Conservation (phyloP, 2,888 invertebrate genomes). For the Melinopterus prodromus region DNA sequence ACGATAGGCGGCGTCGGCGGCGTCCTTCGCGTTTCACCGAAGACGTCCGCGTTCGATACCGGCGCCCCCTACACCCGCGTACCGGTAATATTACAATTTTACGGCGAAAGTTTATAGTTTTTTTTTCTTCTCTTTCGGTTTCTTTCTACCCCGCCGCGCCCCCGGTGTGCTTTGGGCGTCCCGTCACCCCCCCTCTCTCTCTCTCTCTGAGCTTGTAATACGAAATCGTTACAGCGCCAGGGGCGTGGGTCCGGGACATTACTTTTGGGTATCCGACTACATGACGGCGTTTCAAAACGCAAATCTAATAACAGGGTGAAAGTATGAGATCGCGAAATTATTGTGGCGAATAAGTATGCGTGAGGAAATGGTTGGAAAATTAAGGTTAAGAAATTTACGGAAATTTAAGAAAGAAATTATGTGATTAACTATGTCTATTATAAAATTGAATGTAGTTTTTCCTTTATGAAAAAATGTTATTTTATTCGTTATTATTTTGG, state of each 20-base stretch:
- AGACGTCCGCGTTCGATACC: constrained; percentile 4
- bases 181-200: not conserved
- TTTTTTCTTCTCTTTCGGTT: constrained; percentile 31
- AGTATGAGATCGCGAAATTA: too few relatives aligned
- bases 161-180: not conserved
- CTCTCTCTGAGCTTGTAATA: constrained; percentile 4
- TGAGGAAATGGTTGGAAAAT: too few relatives aligned
- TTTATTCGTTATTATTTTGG: too few relatives aligned
- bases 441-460: too few relatives aligned
- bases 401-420: too few relatives aligned
- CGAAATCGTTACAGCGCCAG: constrained; percentile 6
- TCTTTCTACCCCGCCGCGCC: not conserved
- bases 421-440: too few relatives aligned
- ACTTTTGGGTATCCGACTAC: not conserved
- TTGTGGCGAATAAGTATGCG: too few relatives aligned
- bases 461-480: too few relatives aligned
- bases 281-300: not conserved
- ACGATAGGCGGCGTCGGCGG: constrained; percentile 4
- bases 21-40: not conserved
- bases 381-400: too few relatives aligned
- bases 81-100: constrained; percentile 52
- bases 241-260: constrained; percentile 8
- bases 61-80: not conserved
- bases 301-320: not conserved
- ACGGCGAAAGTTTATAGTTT: constrained; percentile 54